Evolutionary conservation across 1,140 invertebrate species (phyloP), one percentile per base, ranked within the genome.

Genomic region (Anoplophora glabripennis): DNA sequence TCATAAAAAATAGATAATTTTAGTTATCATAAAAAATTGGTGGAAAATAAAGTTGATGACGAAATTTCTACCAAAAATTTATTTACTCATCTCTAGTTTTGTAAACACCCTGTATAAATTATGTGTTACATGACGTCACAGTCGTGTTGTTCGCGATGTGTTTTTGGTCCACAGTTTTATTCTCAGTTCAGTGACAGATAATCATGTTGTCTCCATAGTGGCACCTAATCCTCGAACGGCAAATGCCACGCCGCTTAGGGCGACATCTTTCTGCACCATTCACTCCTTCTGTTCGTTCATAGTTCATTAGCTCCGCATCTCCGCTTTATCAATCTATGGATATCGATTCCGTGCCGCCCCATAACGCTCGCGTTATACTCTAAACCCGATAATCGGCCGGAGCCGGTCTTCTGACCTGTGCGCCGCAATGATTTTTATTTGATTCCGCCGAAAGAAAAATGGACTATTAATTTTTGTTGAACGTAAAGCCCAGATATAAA

Each of bases 291-390:
- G 60, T 68, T 67, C 64, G 52, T 70, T 70, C 65, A 70, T 68
- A 66, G 59, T 55, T 69, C 69, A 70, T 67, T 70, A 67, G 53
- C 67, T 70, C 67, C 60, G 55, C 67, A 67, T 68, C 59, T 70
- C 61, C 66, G 63, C 21, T 65, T 68, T 70, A 70, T 70, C 66
- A 70, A 68, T 66, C 64, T 66, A 63, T 65, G 60, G 59, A 53
- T 65, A 67, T 64, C 61, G 67, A 69, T 67, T 67, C 47, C 40
- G 54, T 55, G 21, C 21, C 21, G 21, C 21, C 21, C 21, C 21
- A 28, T 28, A 28, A 28, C 21, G 21, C 21, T 5, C 21, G 21
- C 21, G 21, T 28, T 28, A 28, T 28, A 28, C 21, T 28, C 21
- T 28, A 28, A 28, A 28, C 35, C 57, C 60, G 21, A 28, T 28